Conservation (phyloP, 1,140 invertebrate species). For the Heliconius congener region DNA sequence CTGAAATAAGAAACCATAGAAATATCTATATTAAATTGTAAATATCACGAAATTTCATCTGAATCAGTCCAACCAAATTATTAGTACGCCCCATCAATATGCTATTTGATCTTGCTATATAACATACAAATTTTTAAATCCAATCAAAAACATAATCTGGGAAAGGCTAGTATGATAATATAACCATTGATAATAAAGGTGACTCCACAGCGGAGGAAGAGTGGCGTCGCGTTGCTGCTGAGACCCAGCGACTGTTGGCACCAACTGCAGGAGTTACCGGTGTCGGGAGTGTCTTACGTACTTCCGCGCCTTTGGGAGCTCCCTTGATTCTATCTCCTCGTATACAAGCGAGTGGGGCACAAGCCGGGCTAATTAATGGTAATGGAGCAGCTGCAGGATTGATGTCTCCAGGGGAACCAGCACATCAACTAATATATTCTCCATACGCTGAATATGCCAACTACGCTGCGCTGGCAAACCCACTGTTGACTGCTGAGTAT, state of each 20-base stretch:
- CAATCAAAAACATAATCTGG: not conserved
- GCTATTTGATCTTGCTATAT: not conserved
- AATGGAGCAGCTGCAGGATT: slow-evolving; percentile 82
- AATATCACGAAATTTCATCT: not conserved
- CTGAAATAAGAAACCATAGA: too few species aligned
- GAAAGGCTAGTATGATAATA: slow-evolving; percentile 20
- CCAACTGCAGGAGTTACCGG: slow-evolving; percentile 82
- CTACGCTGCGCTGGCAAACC: slow-evolving; percentile 90
- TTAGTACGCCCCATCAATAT: not conserved
- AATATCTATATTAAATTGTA: not conserved
- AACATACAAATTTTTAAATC: not conserved
- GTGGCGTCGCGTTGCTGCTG: slow-evolving; percentile 88
- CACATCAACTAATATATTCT: slow-evolving; percentile 87
- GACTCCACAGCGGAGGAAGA: slow-evolving; percentile 87
- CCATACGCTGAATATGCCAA: slow-evolving; percentile 93
- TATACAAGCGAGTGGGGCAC: slow-evolving; percentile 89
- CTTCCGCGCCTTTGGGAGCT: slow-evolving; percentile 88
- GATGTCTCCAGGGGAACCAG: slow-evolving; percentile 83
- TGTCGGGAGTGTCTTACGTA: slow-evolving; percentile 84
- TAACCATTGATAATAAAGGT: slow-evolving; percentile 52
- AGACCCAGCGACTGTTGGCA: slow-evolving; percentile 88
- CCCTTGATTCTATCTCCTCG: slow-evolving; percentile 93
- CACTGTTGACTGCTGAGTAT: slow-evolving; percentile 91
- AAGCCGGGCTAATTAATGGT: slow-evolving; percentile 86
- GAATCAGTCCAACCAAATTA: not conserved